These are phyloP conservation scores for Hylaeus anthracinus DNA, from an alignment of 1,140 invertebrate genomes.

Conservation along the genomic window DNA sequence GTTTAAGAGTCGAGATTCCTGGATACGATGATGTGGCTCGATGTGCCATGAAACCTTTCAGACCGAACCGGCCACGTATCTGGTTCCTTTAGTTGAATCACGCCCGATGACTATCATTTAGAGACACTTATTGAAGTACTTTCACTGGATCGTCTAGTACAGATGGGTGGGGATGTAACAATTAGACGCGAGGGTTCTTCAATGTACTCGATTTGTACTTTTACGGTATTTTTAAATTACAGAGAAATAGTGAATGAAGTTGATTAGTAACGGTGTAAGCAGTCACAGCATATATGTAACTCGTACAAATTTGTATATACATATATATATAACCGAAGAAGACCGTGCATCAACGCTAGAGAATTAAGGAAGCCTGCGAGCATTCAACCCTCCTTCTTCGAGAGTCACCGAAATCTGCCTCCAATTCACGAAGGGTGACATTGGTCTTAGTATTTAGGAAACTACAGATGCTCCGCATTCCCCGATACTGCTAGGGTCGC, in stretches of 20 bases:
- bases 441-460: conserved; percentile 74
- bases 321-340: too few species aligned
- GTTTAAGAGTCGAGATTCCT: conserved; percentile 40
- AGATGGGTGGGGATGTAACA: too few species aligned
- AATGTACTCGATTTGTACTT: too few species aligned
- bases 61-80: conserved; percentile 3
- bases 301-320: too few species aligned
- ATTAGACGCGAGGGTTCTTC: too few species aligned
- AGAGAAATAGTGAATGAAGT: too few species aligned
- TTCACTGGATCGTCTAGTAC: too few species aligned
- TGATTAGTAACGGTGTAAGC: too few species aligned
- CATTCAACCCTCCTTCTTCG: not conserved
- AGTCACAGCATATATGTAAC: too few species aligned
- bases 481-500: conserved; percentile 57
- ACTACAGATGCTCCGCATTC: conserved; percentile 75
- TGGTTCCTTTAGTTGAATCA: not conserved
- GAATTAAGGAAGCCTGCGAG: not conserved
- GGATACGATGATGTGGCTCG: conserved; percentile 34
- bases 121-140: too few species aligned
- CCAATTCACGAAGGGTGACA: conserved; percentile 56
- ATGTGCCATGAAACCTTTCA: conserved; percentile 12
- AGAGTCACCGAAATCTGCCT: conserved; percentile 22
- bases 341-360: not conserved
- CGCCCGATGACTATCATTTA: not conserved
- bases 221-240: too few species aligned